Evolutionary conservation across 2,888 invertebrate species (phyloP).

Genomic region (Polyploca ridens): DNA sequence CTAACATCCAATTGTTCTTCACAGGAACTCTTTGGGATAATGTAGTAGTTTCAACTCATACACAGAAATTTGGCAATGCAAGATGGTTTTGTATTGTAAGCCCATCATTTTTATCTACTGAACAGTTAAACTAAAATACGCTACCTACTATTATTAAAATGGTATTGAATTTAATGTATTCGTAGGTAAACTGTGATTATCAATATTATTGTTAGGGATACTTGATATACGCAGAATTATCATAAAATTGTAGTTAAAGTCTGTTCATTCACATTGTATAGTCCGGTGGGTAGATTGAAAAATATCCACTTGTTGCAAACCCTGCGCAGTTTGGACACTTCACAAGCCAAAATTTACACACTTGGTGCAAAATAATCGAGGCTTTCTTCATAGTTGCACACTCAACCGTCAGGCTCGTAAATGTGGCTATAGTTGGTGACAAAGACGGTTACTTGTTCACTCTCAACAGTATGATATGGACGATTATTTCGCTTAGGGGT

Average conservation of each 20-base stretch:
- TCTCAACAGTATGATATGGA: not conserved
- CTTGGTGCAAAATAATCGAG: not conserved
- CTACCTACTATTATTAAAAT: conserved; percentile 42
- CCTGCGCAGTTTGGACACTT: not conserved
- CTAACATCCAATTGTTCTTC: conserved; percentile 67
- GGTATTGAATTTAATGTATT: conserved; percentile 38
- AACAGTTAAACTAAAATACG: conserved; percentile 47
- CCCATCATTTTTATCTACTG: conserved; percentile 61
- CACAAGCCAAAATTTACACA: not conserved
- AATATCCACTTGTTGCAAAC: conserved; percentile 28
- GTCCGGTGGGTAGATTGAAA: conserved; percentile 46
- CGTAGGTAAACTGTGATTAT: conserved; percentile 21
- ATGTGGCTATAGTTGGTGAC: too few relatives aligned
- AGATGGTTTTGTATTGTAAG: conserved; percentile 48
- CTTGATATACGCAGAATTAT: conserved; percentile 21
- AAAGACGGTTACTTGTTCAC: too few relatives aligned
- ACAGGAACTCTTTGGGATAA: conserved; percentile 75
- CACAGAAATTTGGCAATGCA: conserved; percentile 71
- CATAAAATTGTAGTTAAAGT: conserved; percentile 15
- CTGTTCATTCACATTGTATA: conserved; percentile 29
- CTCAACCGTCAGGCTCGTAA: not conserved
- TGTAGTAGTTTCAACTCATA: conserved; percentile 59
- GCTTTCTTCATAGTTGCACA: not conserved
- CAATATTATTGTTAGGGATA: conserved; percentile 15
- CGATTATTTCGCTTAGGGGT: not conserved